These are phyloP conservation scores for Saccopteryx leptura DNA, from an alignment of 2,113 vertebrate genomes.

Conservation along the genomic window DNA sequence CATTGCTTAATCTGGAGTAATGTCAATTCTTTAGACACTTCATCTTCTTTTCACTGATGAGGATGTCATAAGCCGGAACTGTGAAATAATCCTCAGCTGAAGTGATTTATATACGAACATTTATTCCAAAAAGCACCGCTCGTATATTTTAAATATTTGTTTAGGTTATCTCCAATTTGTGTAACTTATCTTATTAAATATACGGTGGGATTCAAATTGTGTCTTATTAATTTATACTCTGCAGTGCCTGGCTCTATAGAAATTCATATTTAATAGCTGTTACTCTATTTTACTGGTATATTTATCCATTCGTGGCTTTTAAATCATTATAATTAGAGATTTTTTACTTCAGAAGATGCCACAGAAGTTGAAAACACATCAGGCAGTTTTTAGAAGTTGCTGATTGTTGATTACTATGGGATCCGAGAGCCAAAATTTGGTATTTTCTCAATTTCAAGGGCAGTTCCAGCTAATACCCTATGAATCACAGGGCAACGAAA, in stretches of 20 bases:
- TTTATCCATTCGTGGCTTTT: background rate
- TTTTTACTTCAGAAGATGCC: constrained; percentile 21
- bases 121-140: background rate
- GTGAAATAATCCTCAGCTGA: constrained; percentile 6
- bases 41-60: background rate
- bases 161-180: background rate
- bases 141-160: constrained; percentile 36
- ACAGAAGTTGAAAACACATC: constrained; percentile 49
- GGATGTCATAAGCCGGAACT: background rate
- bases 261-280: constrained; percentile 27
- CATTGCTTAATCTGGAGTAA: constrained; percentile 15
- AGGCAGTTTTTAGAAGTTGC: background rate
- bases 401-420: background rate
- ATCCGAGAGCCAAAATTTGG: background rate
- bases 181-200: constrained; percentile 26
- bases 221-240: constrained; percentile 16
- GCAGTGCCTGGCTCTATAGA: background rate
- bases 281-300: background rate
- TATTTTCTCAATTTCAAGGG: constrained; percentile 12
- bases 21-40: constrained; percentile 3
- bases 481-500: constrained; percentile 17
- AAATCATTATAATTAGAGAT: constrained; percentile 47
- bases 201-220: background rate
- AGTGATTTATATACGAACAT: constrained; percentile 9
- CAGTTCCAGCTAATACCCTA: background rate